A percentile compares a stretch with the other conserved stretches of the same genome.
Evolutionary conservation across 2,797 vertebrate genomes (phyloP).

Genomic region (Sebastes melanostomus): DNA sequence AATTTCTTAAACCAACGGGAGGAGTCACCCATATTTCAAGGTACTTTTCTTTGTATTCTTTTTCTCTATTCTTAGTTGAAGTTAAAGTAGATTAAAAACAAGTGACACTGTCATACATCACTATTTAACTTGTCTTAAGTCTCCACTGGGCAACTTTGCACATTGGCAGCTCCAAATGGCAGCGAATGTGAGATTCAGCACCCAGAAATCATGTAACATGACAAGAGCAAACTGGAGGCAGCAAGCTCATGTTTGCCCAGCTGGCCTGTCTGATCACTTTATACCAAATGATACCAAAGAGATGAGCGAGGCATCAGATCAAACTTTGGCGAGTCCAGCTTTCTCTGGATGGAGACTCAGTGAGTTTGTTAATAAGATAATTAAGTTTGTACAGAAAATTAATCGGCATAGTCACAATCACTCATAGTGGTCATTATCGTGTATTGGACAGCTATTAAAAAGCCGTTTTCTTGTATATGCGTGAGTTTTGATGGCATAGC

Average conservation of each 20-base stretch:
- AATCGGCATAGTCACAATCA: background rate
- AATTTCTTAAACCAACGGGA: background rate
- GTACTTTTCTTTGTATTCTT: background rate
- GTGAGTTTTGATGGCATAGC: background rate
- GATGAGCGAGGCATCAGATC: constrained; percentile 16
- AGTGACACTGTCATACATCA: background rate
- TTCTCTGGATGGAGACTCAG: background rate
- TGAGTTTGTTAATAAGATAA: background rate
- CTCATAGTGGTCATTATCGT: fast-evolving
- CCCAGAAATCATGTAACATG: constrained; percentile 27
- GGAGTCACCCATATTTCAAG: background rate
- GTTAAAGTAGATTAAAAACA: constrained; percentile 8
- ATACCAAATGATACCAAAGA: constrained; percentile 4
- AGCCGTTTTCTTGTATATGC: background rate
- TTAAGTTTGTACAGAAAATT: background rate
- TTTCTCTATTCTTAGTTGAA: background rate
- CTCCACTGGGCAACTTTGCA: constrained; percentile 9
- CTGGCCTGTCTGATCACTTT: constrained; percentile 25
- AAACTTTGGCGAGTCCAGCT: background rate
- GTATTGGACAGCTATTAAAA: background rate
- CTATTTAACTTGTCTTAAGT: constrained; percentile 26
- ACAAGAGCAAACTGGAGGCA: constrained; percentile 35
- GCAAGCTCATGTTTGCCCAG: constrained; percentile 36
- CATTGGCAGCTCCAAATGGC: constrained; percentile 9
- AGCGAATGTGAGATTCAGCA: constrained; percentile 15